Conservation (phyloP, 2,113 vertebrate genomes). For the Clarias macrocephalus region DNA sequence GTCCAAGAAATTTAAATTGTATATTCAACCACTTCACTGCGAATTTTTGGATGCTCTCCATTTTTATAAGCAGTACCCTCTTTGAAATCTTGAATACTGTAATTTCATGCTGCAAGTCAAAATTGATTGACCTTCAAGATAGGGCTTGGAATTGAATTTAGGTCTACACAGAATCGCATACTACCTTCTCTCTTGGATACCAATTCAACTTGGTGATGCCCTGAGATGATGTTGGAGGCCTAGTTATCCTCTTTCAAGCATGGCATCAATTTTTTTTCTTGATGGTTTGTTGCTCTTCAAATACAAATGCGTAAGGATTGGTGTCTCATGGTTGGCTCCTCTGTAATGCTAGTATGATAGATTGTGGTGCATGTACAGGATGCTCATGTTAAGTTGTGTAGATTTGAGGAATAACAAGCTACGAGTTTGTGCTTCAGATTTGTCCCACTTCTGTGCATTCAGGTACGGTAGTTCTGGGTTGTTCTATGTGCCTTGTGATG, state of each 20-base stretch:
- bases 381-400: background rate
- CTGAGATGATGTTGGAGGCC: background rate
- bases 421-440: background rate
- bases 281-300: slow-evolving; percentile 11
- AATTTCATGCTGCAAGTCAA: background rate
- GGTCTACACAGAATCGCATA: background rate
- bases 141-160: background rate
- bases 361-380: background rate
- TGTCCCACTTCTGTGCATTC: background rate
- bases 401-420: background rate
- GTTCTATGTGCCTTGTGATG: background rate
- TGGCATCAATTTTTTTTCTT: slow-evolving; percentile 8
- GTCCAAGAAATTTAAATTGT: background rate
- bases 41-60: background rate
- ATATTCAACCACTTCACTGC: background rate
- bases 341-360: background rate
- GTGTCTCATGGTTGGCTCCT: background rate
- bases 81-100: background rate
- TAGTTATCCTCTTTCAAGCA: background rate
- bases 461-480: background rate
- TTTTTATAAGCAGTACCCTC: background rate
- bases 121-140: background rate
- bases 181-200: background rate
- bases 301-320: background rate
- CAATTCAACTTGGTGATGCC: background rate